Base-by-base conservation (phyloP, 2,797 vertebrate genomes). In the Ateles fusciceps region DNA sequence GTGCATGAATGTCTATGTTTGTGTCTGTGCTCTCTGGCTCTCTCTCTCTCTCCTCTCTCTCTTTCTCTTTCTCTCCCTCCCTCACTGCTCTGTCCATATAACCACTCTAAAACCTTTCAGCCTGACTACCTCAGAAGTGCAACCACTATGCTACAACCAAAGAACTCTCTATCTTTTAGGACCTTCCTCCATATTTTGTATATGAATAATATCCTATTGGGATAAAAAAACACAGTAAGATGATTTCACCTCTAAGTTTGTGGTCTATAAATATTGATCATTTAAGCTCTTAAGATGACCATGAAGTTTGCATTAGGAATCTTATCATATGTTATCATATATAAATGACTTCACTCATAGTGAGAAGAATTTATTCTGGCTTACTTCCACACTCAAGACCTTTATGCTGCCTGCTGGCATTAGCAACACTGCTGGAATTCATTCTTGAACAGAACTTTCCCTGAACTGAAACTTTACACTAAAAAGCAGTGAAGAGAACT, bases 351-450 rank as follows among this genome's bases (percentile, higher is more conserved):
- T 96, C 79, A 96, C 91, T 95, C 44, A 71, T 80, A 52, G 2
- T 48, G 4, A 93, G 93, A 75, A 92, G 84, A 80, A 88, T 90
- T 97, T 91, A 92, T 76, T 79, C 83, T 95, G 83, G 42, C 93
- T 96, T 92, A 84, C 59, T 52, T 4, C 15, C 97, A 91, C 30
- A 19, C 21, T 94, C 61, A 93, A 83, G 50, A 48, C 59, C 97
- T 91, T 96, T 50, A 89, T 95, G 86, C 42, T 93, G 92, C 52
- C 88, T 96, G 4, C n/a, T 91, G 91, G 81, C 95, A 80, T 90
- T 10, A 92, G 72, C 68, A 98, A 98, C 81, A 97, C 94, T 91
- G 57, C 3, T 95, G 84, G 95, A 97, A 98, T 96, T 97, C 96
- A 97, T 78, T 97, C 75, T 97, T 95, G 93, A 94, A 79, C 74